Evolutionary conservation across 2,797 vertebrate genomes (phyloP), one percentile per base, ranked within the genome.

Genomic region (Danio kyathit): DNA sequence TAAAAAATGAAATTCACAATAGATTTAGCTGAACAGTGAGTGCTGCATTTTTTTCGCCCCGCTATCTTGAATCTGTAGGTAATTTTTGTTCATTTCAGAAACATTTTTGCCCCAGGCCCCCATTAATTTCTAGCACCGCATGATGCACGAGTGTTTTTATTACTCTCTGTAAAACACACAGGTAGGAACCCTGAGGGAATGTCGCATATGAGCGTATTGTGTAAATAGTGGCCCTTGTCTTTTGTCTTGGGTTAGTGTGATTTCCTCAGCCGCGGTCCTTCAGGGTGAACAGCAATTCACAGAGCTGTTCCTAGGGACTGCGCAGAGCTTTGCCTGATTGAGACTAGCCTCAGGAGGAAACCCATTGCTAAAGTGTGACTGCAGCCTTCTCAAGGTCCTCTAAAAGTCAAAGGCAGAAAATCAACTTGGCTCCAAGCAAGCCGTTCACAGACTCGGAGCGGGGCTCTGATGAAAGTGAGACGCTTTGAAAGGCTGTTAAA

Each of bases 331-430:
- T 82, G 84, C 76, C 64, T 85, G 84, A 87, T 84, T 87, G 84
- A 87, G 81, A 71, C 65, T 65, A 74, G 64, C 76, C 86, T 82
- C 83, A 54, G 70, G 82, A 85, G 82, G 61, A 48, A 81, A 61
- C 61, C 54, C 74, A 71, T 67, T 85, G 75, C 75, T 75, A 78
- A 84, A 86, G 81, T 83, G 74, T 74, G 72, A 74, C 81, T 85
- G 59, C 83, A 60, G 79, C 57, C 69, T 75, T 85, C 81, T 83
- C 81, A 85, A 86, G 83, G 84, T 88, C 85, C 74, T 75, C 76
- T 78, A 74, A 88, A 86, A 86, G 83, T 80, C 84, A 79, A 85
- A 80, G 67, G 76, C 82, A 83, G 79, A 81, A 81, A 81, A 86
- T 84, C 84, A 81, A 75, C 81, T 83, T 79, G 60, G 71, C 84